A percentile compares a stretch with the other conserved stretches of the same genome.
phyloP scores from a whole-genome alignment of 2,797 vertebrate genomes.

The Danionella dracula region DNA sequence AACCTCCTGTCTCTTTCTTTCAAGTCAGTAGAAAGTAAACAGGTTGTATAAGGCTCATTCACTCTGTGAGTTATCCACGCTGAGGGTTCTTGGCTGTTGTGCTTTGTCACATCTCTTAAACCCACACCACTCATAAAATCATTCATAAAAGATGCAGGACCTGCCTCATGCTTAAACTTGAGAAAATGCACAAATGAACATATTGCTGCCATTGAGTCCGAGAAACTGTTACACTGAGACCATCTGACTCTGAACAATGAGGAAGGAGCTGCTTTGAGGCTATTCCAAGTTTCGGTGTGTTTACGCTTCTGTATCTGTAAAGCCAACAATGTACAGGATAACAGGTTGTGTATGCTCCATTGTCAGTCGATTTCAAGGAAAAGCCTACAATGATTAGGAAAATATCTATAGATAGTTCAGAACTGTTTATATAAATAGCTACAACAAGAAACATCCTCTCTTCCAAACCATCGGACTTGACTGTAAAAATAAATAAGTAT shows the following conservation, averaged over 20 bases:
- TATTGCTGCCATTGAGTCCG: constrained; percentile 15
- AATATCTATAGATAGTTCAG: neutral
- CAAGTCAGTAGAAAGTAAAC: neutral
- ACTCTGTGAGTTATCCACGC: no score
- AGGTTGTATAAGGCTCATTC: neutral
- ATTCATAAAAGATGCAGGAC: constrained; percentile 35
- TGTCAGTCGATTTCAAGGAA: constrained; percentile 47
- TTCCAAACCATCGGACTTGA: no score
- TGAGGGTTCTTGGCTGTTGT: no score
- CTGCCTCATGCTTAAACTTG: constrained; percentile 41
- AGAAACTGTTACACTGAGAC: constrained; percentile 1
- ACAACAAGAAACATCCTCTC: neutral
- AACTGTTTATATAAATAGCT: constrained; percentile 9
- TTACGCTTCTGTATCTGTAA: neutral
- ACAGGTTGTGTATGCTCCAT: constrained; percentile 39
- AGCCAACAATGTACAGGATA: constrained; percentile 51
- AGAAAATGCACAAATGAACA: constrained; percentile 34
- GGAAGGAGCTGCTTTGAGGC: neutral
- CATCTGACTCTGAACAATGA: constrained; percentile 13
- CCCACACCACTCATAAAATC: constrained; percentile 16
- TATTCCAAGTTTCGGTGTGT: neutral
- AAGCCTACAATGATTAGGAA: constrained; percentile 8
- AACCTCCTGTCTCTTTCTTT: neutral
- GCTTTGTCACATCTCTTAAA: constrained; percentile 25
- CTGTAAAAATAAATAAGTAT: no score